phyloP scores from a whole-genome alignment of 2,888 invertebrate species.

The Myopa tessellatipennis region DNA sequence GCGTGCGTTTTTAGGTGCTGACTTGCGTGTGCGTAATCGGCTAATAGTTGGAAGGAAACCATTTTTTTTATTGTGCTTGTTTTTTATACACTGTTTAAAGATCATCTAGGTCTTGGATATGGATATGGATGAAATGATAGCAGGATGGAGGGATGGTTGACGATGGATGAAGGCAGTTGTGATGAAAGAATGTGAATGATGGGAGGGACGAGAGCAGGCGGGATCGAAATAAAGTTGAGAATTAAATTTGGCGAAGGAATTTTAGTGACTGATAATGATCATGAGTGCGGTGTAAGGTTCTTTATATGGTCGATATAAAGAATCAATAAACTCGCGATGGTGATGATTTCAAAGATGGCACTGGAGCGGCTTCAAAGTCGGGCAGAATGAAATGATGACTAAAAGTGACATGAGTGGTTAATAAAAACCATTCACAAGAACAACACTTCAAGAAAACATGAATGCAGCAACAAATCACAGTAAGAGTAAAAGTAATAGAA shows the following conservation, averaged over 20 bases:
- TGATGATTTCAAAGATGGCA: background rate
- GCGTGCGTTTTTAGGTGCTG: constrained; percentile 25
- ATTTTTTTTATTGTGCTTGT: background rate
- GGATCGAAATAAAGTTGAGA: background rate
- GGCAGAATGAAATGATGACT: background rate
- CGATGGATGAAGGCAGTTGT: background rate
- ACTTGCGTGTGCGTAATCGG: constrained; percentile 60
- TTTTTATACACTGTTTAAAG: background rate
- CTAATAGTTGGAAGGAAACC: background rate
- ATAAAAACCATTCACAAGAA: background rate
- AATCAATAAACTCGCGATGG: too few relatives aligned
- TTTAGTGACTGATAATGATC: too few relatives aligned
- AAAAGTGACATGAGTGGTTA: too few relatives aligned
- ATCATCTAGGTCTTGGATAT: background rate
- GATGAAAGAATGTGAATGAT: too few relatives aligned
- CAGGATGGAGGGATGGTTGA: background rate
- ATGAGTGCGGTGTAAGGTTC: too few relatives aligned
- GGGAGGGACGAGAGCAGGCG: background rate
- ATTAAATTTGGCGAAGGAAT: background rate
- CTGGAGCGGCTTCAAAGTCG: background rate
- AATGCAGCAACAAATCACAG: background rate
- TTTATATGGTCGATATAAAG: too few relatives aligned
- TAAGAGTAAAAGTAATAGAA: background rate
- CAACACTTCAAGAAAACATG: background rate
- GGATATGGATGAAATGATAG: background rate